phyloP scores from a whole-genome alignment of 1,140 invertebrate genomes.

The Drosophila dunni region DNA sequence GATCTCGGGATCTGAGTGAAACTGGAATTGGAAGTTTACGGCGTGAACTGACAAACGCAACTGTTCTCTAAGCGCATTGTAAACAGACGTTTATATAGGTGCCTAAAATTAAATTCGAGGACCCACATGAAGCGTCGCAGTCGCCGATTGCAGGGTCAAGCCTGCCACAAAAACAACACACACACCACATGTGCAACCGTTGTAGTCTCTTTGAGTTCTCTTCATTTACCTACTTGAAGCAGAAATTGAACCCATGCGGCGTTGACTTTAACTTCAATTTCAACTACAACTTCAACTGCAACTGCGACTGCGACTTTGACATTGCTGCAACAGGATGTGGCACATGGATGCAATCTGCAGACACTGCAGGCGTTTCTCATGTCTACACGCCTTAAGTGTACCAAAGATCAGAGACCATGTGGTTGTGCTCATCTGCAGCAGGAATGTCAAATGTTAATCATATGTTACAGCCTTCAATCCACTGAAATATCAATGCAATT shows the following conservation, averaged over 20 bases:
- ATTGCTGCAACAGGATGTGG: conserved; percentile 46
- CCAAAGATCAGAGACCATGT: conserved; percentile 34
- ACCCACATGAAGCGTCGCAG: conserved; percentile 76
- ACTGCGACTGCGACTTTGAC: background rate
- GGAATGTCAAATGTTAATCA: conserved; percentile 54
- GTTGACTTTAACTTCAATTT: conserved; percentile 11
- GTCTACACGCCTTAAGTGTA: conserved; percentile 63
- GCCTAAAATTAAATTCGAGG: conserved; percentile 73
- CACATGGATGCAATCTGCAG: conserved; percentile 79
- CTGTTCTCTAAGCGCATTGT: conserved; percentile 68
- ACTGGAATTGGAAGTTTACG: conserved; percentile 46
- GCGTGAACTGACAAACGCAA: conserved; percentile 60
- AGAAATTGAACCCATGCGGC: conserved; percentile 56
- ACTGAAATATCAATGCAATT: conserved; percentile 1
- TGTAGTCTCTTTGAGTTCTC: conserved; percentile 16
- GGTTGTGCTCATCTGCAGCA: conserved; percentile 36
- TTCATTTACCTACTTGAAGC: conserved; percentile 79
- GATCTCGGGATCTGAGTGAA: conserved; percentile 9
- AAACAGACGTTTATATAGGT: conserved; percentile 81
- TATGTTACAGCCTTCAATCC: conserved; percentile 20
- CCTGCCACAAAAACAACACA: conserved; percentile 13
- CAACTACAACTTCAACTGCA: background rate
- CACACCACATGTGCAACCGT: conserved; percentile 58
- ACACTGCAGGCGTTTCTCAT: conserved; percentile 75
- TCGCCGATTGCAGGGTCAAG: conserved; percentile 55